Evolutionary conservation across 2,113 vertebrate species (phyloP).

Genomic region (Circaetus cinerascens): DNA sequence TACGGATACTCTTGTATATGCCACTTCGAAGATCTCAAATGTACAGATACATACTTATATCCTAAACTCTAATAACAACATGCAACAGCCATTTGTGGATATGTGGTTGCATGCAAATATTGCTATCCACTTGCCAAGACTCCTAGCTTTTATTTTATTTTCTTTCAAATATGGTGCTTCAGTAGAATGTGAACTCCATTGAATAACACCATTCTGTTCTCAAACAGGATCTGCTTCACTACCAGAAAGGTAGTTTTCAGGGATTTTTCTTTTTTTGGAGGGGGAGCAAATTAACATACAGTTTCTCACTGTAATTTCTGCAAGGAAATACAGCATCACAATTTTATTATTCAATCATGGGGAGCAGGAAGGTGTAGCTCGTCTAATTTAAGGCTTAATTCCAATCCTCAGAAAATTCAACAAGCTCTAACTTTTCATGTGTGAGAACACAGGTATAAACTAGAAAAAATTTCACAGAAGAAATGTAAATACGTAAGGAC

Average conservation of each 20-base stretch:
- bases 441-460: neutral
- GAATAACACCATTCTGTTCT: neutral
- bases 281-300: neutral
- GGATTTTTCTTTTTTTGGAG: neutral
- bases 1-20: neutral
- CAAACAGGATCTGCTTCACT: neutral
- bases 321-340: neutral
- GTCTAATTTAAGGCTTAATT: neutral
- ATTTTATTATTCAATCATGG: neutral
- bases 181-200: neutral
- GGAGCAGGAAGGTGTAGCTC: neutral
- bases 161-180: neutral
- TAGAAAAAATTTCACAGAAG: neutral
- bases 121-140: neutral
- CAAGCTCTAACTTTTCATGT: neutral
- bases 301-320: neutral
- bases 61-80: neutral
- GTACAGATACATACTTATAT: neutral
- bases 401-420: neutral
- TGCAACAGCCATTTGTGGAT: neutral
- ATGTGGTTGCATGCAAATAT: neutral
- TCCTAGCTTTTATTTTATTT: neutral
- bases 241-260: neutral
- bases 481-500: neutral
- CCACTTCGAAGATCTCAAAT: neutral